A percentile compares a stretch with the other conserved stretches of the same genome.
These are phyloP conservation scores for Cosmopolites sordidus DNA, from an alignment of 2,888 invertebrate species.

Conservation along the genomic window DNA sequence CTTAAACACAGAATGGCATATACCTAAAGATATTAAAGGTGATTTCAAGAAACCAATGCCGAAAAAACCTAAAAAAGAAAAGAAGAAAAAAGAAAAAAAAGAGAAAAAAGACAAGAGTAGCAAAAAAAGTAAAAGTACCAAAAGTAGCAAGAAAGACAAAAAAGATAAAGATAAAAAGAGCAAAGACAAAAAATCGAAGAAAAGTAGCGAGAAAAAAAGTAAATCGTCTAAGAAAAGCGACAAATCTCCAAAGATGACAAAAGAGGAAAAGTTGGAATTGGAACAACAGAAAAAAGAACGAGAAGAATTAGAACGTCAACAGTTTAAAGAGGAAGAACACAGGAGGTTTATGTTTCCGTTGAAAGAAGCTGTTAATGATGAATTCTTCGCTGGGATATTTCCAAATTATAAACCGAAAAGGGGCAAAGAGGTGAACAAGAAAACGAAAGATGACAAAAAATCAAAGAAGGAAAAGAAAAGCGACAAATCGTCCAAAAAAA, in stretches of 20 bases:
- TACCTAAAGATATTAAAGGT: conserved; percentile 42
- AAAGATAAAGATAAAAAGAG: conserved; percentile 28
- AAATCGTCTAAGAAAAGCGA: conserved; percentile 29
- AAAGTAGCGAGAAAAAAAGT: conserved; percentile 31
- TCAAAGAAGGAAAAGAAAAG: conserved; percentile 6
- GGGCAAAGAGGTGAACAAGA: conserved; percentile 8
- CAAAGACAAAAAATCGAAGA: conserved; percentile 27
- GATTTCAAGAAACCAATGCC: conserved; percentile 37
- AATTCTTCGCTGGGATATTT: conserved; percentile 42
- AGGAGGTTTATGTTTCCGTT: conserved; percentile 43
- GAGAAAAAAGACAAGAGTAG: conserved; percentile 30
- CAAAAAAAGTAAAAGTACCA: conserved; percentile 16
- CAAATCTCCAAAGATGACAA: conserved; percentile 32
- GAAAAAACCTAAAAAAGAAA: conserved; percentile 34
- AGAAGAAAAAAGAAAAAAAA: conserved; percentile 33
- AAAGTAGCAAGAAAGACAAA: conserved; percentile 28
- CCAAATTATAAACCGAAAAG: conserved; percentile 37
- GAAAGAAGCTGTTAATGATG: conserved; percentile 41
- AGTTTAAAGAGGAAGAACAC: conserved; percentile 37
- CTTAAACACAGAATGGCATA: conserved; percentile 40
- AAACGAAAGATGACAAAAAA: conserved; percentile 6
- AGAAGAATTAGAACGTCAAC: conserved; percentile 34
- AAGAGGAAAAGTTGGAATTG: conserved; percentile 32
- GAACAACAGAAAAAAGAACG: conserved; percentile 35
- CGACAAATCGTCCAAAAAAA: conserved; percentile 7